Evolutionary conservation across 2,888 invertebrate species (phyloP), one percentile per base, ranked within the genome.

Genomic region (Mythimna vitellina): DNA sequence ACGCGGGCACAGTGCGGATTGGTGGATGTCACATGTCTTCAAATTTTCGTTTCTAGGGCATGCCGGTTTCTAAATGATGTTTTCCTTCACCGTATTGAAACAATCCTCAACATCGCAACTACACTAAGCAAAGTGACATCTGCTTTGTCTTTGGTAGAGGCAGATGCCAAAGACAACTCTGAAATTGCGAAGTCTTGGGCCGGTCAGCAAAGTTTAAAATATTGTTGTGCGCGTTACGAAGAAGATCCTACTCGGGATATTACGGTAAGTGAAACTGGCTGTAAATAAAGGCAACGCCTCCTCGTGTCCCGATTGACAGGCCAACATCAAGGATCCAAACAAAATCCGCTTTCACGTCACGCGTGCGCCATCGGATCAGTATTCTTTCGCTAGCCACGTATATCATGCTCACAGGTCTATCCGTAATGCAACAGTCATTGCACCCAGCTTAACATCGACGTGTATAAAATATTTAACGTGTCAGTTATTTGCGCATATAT

Each of bases 401-500:
- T 70, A 71, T 79, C 77, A 81, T 75, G 72, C 56, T 74, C 66
- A 35, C 51, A 74, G 80, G 54, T 25, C 81, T 82, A 85, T 79
- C 82, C 82, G 78, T 84, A 82, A 82, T 78, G 84, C 78, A 81
- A 72, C 83, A 86, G 85, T 82, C 87, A 80, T 84, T 86, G 85
- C 87, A 85, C 88, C 78, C 81, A 54, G 78, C 58, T 71, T 70
- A 77, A 78, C 65, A 69, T 56, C 70, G 74, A 85, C 88, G 88
- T 88, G 89, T 72, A 81, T 81, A 69, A 87, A 87, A 88, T 88
- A 87, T 81, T 83, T 83, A 86, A 81, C 69, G 38, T 65, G 57
- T 61, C 76, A 68, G 72, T 82, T 81, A 83, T 81, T 82, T 77
- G 73, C 76, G 73, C 76, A 70, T 72, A 81, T 74, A 79, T 82